Percentiles rank a stretch among this genome's conserved stretches.
These are phyloP conservation scores for Sigmodon hispidus DNA, from an alignment of 2,113 vertebrate genomes.

Conservation along the genomic window DNA sequence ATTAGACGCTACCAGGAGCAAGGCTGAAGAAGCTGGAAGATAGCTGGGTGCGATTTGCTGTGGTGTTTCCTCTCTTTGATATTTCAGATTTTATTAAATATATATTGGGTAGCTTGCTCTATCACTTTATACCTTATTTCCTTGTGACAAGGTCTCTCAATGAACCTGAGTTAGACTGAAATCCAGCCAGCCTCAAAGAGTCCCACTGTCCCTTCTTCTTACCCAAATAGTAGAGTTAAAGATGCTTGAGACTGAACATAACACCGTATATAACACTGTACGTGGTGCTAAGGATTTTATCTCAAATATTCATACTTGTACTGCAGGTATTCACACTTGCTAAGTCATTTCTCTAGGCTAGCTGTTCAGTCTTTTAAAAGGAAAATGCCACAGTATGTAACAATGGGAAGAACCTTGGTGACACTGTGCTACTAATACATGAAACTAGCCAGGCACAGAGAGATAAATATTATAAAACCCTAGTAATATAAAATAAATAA, in stretches of 20 bases:
- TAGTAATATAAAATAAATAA: neutral
- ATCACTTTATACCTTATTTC: neutral
- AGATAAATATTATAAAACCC: neutral
- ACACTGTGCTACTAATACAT: neutral
- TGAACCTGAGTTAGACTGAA: neutral
- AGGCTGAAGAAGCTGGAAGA: too few relatives aligned
- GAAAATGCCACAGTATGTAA: neutral
- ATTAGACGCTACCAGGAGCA: too few relatives aligned
- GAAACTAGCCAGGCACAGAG: neutral
- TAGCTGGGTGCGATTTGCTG: too few relatives aligned
- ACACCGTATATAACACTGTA: neutral
- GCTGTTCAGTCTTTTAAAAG: neutral
- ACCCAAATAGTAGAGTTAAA: neutral
- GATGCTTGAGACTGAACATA: too few relatives aligned
- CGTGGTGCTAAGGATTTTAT: too few relatives aligned
- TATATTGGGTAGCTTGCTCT: neutral
- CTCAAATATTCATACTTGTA: neutral
- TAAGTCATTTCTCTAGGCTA: neutral
- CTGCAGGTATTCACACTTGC: neutral
- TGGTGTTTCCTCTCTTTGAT: too few relatives aligned
- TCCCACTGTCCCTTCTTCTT: neutral
- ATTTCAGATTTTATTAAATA: too few relatives aligned
- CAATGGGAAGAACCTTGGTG: neutral
- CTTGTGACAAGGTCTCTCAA: neutral
- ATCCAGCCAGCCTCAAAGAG: neutral